Conservation (phyloP, 2,797 vertebrate genomes). For the Calcarius lapponicus region DNA sequence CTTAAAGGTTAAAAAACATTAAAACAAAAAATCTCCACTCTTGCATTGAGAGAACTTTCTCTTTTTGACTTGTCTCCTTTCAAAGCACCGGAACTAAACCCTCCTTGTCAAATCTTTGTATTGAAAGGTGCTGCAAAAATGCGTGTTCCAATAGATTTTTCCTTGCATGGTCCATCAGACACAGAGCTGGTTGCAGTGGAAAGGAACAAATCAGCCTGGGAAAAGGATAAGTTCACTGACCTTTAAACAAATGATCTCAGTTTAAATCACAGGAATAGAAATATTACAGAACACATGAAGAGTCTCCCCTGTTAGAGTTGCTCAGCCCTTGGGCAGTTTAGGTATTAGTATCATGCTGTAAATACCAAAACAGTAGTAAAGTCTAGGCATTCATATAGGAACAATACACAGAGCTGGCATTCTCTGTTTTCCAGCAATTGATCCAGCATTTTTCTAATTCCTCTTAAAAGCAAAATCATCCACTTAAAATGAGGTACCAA, state of each 20-base stretch:
- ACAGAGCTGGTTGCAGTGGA: not conserved
- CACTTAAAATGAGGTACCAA: not conserved
- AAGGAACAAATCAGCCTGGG: not conserved
- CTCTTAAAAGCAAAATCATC: not conserved
- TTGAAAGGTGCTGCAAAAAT: not conserved
- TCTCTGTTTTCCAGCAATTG: not conserved
- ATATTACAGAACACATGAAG: not conserved
- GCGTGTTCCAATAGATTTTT: not conserved
- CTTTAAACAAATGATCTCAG: slow-evolving; percentile 4
- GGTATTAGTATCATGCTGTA: not conserved
- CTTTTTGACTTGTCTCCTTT: not conserved
- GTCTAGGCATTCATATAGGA: not conserved
- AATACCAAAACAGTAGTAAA: not conserved
- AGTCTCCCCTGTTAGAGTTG: not conserved
- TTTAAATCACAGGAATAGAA: slow-evolving; percentile 1
- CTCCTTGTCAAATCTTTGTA: not conserved
- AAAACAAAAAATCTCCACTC: not conserved
- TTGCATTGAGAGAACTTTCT: not conserved
- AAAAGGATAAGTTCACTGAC: not conserved
- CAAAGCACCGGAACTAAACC: not conserved
- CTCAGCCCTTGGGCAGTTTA: not conserved
- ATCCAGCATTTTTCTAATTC: not conserved
- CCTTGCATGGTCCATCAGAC: not conserved
- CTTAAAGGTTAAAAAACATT: not conserved
- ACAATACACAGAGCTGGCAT: not conserved